Conservation (phyloP, 1,140 invertebrate species). For the Ditylenchus dipsaci region DNA sequence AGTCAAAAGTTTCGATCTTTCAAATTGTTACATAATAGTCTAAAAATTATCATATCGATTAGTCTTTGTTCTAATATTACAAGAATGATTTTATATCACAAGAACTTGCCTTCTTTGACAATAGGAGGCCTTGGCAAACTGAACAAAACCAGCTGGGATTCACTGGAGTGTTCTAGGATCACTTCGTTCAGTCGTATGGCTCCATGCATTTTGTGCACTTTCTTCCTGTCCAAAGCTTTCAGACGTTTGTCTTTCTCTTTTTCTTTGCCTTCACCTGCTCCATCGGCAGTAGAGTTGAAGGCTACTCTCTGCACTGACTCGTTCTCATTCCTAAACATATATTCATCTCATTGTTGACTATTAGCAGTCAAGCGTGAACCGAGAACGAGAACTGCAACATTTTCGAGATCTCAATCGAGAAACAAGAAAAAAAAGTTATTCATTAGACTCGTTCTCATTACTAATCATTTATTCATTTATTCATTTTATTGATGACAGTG, state of each 20-base stretch:
- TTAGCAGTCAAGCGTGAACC: too few relatives aligned
- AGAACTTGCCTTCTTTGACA: slow-evolving; percentile 30
- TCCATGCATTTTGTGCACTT: slow-evolving; percentile 80
- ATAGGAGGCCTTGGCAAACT: slow-evolving; percentile 95
- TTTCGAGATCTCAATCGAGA: too few relatives aligned
- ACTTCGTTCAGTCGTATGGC: slow-evolving; percentile 96
- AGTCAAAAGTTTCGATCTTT: too few relatives aligned
- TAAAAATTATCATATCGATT: too few relatives aligned
- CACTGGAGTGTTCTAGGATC: slow-evolving; percentile 89
- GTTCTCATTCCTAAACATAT: background rate
- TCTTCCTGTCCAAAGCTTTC: slow-evolving; percentile 42
- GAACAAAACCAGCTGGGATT: slow-evolving; percentile 91
- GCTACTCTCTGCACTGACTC: background rate
- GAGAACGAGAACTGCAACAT: too few relatives aligned
- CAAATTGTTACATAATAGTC: too few relatives aligned
- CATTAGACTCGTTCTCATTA: too few relatives aligned
- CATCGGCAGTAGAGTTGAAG: background rate
- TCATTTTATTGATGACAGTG: too few relatives aligned
- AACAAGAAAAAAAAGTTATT: too few relatives aligned
- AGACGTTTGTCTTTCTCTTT: slow-evolving; percentile 41
- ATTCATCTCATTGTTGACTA: too few relatives aligned
- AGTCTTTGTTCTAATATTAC: too few relatives aligned
- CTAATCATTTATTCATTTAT: too few relatives aligned
- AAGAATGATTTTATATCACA: background rate
- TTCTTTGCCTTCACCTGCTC: slow-evolving; percentile 8